Percentiles rank a stretch among this genome's conserved stretches.
Evolutionary conservation across 2,888 invertebrate genomes (phyloP).

Genomic region (Lomographa bimaculata): DNA sequence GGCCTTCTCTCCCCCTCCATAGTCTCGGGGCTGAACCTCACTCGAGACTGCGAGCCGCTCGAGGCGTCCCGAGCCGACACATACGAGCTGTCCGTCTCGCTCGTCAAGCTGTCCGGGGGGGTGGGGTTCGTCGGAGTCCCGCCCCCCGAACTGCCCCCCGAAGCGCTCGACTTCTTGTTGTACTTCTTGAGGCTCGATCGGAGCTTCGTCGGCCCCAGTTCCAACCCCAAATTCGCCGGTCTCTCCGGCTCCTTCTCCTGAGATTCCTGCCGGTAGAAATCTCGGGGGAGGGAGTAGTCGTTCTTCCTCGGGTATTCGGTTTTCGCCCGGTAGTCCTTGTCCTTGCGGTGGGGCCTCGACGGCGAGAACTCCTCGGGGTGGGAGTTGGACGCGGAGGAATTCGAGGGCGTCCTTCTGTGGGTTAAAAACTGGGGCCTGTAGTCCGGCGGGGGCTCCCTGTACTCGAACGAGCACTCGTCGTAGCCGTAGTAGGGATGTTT

Average conservation of each 20-base stretch:
- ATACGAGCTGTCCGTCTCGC: constrained; percentile 93
- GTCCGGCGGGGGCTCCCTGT: constrained; percentile 64
- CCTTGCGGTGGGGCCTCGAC: constrained; percentile 61
- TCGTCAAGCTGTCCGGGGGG: constrained; percentile 92
- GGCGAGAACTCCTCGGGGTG: constrained; percentile 79
- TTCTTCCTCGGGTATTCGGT: constrained; percentile 66
- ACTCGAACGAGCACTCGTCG: constrained; percentile 70
- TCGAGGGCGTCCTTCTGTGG: constrained; percentile 91
- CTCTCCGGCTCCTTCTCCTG: constrained; percentile 70
- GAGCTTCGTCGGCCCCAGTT: constrained; percentile 86
- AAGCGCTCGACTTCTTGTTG: constrained; percentile 77
- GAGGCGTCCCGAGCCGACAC: constrained; percentile 92
- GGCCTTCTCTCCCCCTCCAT: constrained; percentile 81
- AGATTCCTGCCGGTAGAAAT: constrained; percentile 66
- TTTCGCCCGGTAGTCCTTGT: constrained; percentile 60
- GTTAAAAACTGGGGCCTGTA: constrained; percentile 68
- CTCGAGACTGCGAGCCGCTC: constrained; percentile 88
- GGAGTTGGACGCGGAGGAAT: constrained; percentile 85
- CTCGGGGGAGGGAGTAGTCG: constrained; percentile 68
- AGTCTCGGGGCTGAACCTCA: constrained; percentile 90
- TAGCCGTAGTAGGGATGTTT: constrained; percentile 69
- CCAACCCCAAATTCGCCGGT: constrained; percentile 83
- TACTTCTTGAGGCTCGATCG: constrained; percentile 92
- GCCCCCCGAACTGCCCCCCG: constrained; percentile 85
- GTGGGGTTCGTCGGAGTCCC: constrained; percentile 92